Evolutionary conservation across 2,113 vertebrate genomes (phyloP), one percentile per base, ranked within the genome.

Genomic region (Phalacrocorax carbo): DNA sequence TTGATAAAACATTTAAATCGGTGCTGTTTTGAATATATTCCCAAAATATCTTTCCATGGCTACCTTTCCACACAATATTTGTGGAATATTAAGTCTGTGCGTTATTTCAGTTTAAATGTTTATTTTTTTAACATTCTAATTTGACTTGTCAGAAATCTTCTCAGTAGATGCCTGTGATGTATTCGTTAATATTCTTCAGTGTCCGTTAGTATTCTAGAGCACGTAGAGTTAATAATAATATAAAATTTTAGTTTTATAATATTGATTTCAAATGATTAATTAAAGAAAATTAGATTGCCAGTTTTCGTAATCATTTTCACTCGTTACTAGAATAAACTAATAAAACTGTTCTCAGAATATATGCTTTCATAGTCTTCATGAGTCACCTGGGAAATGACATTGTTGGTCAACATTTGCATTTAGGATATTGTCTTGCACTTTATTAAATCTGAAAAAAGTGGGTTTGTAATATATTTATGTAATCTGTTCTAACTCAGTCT

Each of bases 211-310:
- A 94, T 96, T 94, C 93, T 94, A 91, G 91, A 93, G 72, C 76
- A 82, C 73, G 57, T 52, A 79, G 55, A 95, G 64, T 82, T 80
- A 68, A 94, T 51, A 6, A 42, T 26, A 92, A 46, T 55, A 62
- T 38, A 76, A 18, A 88, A 68, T 72, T n/a, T n/a, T 93, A 78
- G 23, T 96, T 96, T 93, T 97, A 96, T 87, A 94, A 82, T 54
- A 84, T 66, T 84, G 49, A 79, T 58, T 87, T 90, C 87, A 97
- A 97, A 88, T 94, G 30, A 96, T 96, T 97, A 95, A 97, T 97
- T 97, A 85, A 97, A 94, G 77, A 96, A 98, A 98, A 97, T 90
- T 76, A 97, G 81, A 80, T 96, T 90, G 52, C 82, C 95, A 87
- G 60, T 13, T 93, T 96, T 94, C 93, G 61, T 78, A 88, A 95